Evolutionary conservation across 2,888 invertebrate genomes (phyloP).

Genomic region (Scrobipalpa atriplicella): DNA sequence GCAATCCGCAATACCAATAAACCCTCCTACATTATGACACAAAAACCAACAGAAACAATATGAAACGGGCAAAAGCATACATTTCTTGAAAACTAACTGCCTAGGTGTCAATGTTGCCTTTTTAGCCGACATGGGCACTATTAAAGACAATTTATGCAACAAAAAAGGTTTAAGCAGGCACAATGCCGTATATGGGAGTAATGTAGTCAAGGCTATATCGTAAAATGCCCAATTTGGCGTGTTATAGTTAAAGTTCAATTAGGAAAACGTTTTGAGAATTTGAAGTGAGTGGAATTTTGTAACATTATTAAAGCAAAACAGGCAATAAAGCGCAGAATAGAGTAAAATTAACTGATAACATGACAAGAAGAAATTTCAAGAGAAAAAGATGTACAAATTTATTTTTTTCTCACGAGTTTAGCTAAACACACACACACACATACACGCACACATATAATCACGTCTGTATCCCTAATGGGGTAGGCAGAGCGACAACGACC

Average conservation of each 20-base stretch:
- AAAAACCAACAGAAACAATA: not conserved
- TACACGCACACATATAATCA: too few relatives aligned
- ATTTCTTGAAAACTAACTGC: conserved; percentile 8
- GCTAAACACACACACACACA: too few relatives aligned
- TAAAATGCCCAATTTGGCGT: not conserved
- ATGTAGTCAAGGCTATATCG: not conserved
- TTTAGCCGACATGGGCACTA: not conserved
- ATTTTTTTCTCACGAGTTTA: too few relatives aligned
- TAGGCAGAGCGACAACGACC: too few relatives aligned
- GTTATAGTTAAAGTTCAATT: conserved; percentile 7
- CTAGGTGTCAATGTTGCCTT: not conserved
- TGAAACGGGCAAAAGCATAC: not conserved
- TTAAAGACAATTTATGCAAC: not conserved
- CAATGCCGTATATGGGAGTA: not conserved
- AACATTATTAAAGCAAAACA: not conserved
- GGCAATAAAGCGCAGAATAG: not conserved
- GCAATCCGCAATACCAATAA: not conserved
- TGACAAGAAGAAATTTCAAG: too few relatives aligned
- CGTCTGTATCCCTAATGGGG: too few relatives aligned
- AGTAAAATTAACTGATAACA: too few relatives aligned
- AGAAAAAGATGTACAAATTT: too few relatives aligned
- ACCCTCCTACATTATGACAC: not conserved
- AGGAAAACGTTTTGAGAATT: conserved; percentile 3
- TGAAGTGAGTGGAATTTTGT: not conserved
- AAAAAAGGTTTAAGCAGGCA: not conserved